Evolutionary conservation across 2,888 invertebrate species (phyloP), one percentile per base, ranked within the genome.

Genomic region (Phortica okadai): DNA sequence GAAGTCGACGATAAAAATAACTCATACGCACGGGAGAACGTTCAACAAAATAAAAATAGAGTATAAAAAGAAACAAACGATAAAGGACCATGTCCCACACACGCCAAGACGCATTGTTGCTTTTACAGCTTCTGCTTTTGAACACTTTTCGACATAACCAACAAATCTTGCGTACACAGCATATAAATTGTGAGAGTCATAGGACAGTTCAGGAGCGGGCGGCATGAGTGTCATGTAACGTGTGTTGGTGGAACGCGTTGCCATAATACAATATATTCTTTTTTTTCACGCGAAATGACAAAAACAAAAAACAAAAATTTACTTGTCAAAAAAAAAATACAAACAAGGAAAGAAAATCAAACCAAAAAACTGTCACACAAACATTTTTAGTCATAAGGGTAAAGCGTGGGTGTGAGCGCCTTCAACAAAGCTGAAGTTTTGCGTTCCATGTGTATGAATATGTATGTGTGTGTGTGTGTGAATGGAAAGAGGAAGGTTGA

Each of bases 151-250:
- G 8, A 69, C 69, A 45, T 21, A 45, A 42, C 16, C 69, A 69
- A 69, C 69, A 69, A 69, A 69, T 45, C 21, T 16, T 16, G 10
- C 69, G n/a, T 67, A n/a, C 16, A 14, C 21, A 44, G 44, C 69
- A 69, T 45, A 69, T 69, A 45, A 69, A 69, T 69, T 45, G 16
- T 10, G 8, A 16, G 16, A 62, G 62, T 79, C 76, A 74, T 79
- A 79, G 76, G 76, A 75, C 78, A 80, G 77, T 73, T 80, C 78
- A 82, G 21, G 21, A 21, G 21, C 81, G 79, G 69, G 50, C 42
- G 16, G 79, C 79, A 79, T 76, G 72, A 75, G 76, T 66, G 45
- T 74, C 50, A 83, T 80, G 73, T 75, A 73, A 54, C 59, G n/a
- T 16, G 16, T 59, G 59, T n/a, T 7, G 21, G n/a, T n/a, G 59